These are phyloP conservation scores for Pan paniscus DNA, from an alignment of 2,113 vertebrate species.

Conservation along the genomic window DNA sequence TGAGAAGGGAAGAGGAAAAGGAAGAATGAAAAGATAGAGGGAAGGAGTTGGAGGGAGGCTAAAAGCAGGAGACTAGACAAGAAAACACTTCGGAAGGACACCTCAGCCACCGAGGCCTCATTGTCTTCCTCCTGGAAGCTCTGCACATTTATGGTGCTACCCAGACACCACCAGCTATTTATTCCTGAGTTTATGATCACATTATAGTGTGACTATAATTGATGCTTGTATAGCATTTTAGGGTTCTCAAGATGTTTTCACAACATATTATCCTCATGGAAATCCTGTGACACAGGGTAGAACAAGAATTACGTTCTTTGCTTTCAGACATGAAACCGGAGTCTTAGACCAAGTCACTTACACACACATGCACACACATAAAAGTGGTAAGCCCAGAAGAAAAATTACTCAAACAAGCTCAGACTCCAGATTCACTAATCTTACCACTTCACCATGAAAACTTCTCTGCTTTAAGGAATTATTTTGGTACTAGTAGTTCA, in stretches of 20 bases:
- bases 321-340: background rate
- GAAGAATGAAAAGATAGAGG: background rate
- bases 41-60: background rate
- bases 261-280: background rate
- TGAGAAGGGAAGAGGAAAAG: background rate
- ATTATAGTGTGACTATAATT: background rate
- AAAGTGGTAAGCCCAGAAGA: background rate
- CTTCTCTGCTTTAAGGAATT: background rate
- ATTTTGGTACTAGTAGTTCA: background rate
- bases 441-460: background rate
- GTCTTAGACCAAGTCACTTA: background rate
- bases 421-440: background rate
- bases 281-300: background rate
- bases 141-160: accelerated
- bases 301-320: background rate
- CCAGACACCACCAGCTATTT: background rate
- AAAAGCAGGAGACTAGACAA: background rate
- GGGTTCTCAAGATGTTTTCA: background rate
- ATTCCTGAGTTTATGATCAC: background rate
- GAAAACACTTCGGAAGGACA: background rate
- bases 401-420: background rate
- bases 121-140: background rate
- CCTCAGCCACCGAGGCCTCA: background rate
- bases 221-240: background rate
- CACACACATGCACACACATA: background rate